Evolutionary conservation across 1,140 invertebrate species (phyloP), one percentile per base, ranked within the genome.

Genomic region (Panonychus citri): DNA sequence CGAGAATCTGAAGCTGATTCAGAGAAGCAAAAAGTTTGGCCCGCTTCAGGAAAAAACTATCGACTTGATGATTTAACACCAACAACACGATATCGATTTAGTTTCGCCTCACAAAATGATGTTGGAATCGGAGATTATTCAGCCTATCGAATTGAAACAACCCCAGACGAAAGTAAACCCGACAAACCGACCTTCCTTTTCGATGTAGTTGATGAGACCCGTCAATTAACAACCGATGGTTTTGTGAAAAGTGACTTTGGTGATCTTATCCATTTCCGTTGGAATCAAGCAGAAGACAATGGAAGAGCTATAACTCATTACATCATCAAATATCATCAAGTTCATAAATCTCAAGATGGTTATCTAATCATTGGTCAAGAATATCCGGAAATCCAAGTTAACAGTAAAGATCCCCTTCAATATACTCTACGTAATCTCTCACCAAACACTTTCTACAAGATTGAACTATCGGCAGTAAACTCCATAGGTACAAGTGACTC

Each of bases 251-350:
- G 75, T 13, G 68, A 75, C 30, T 86, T 77, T 68, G 77, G 76
- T 27, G 78, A 84, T 69, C 77, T 78, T 63, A 87, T 79, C 66
- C 80, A 87, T 65, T 64, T 88, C 2, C 74, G 77, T 61, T 91
- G 86, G 63, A 17, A 30, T 43, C 40, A 21, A 55, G 84, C 85
- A 0, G 76, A 78, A 15, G 81, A 90, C 65, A 91, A 91, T 69
- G 87, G 87, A 3, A 82, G 85, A 69, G 78, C 78, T 3, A 89
- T 93, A 63, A 79, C 86, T 62, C 72, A 72, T 64, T 93, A 88
- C 70, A 73, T 80, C 66, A 76, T 93, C 51, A 78, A 73, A 63
- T 85, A 43, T 43, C 28, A 55, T 55, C 7, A 43, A 27, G 54
- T 51, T 51, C 24, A 51, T 27, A 26, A 27, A 27, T 27, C 28